Conservation (phyloP, 2,797 vertebrate species). For the Anguilla pacifica region DNA sequence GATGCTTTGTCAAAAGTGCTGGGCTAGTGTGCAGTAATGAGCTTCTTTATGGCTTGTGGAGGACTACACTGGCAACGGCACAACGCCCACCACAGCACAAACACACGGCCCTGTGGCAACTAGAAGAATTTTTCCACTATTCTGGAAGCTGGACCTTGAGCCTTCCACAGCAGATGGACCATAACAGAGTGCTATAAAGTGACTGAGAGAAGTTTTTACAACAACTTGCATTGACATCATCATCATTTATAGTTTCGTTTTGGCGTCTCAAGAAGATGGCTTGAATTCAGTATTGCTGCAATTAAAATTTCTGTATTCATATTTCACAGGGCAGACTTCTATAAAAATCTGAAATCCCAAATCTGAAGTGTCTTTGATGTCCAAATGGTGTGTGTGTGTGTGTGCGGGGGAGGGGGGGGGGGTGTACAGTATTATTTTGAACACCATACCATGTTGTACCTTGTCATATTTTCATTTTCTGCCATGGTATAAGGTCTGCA, state of each 20-base stretch:
- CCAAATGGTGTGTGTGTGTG: not conserved
- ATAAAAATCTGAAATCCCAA: not conserved
- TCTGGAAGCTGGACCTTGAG: not conserved
- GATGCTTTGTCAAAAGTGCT: conserved; percentile 24
- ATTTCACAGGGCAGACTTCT: not conserved
- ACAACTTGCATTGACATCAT: not conserved
- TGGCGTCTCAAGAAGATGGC: not conserved
- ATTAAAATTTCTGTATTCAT: not conserved
- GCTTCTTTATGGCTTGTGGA: not conserved
- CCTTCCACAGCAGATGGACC: not conserved
- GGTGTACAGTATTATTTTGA: not conserved
- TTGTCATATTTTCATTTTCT: not conserved
- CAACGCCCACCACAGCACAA: not conserved
- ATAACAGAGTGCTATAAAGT: not conserved
- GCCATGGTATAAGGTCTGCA: not conserved
- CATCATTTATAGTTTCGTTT: not conserved
- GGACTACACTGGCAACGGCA: not conserved
- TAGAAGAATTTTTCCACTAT: not conserved
- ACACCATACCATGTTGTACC: not conserved
- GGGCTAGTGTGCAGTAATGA: not conserved
- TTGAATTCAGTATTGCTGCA: conserved; percentile 5
- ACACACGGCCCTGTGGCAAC: not conserved
- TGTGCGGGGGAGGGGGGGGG: not conserved
- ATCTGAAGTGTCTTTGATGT: not conserved
- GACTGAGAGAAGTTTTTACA: not conserved